phyloP scores from a whole-genome alignment of 2,113 vertebrate genomes.

The Myotis yumanensis region DNA sequence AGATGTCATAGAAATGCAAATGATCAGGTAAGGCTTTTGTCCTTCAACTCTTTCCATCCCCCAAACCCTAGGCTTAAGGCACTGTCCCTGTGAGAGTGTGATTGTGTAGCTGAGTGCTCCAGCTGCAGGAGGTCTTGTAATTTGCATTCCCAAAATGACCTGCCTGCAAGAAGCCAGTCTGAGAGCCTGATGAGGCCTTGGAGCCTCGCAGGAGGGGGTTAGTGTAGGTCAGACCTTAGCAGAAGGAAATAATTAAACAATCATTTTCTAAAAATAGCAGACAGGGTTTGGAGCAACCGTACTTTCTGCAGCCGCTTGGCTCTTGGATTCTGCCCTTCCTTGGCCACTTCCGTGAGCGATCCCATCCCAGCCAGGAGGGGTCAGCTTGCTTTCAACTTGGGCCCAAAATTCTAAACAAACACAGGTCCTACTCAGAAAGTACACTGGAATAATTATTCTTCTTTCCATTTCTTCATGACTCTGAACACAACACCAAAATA shows the following conservation, averaged over 20 bases:
- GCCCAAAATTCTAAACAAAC: constrained; percentile 34
- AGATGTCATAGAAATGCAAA: background rate
- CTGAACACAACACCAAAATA: background rate
- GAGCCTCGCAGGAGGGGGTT: background rate
- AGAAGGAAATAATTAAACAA: constrained; percentile 86
- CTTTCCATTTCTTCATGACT: background rate
- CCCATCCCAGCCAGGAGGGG: background rate
- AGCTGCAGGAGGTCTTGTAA: constrained; percentile 46
- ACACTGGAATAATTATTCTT: background rate
- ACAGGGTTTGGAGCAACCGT: background rate
- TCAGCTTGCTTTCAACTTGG: background rate
- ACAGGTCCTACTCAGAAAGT: background rate
- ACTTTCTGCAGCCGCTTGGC: background rate
- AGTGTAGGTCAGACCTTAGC: constrained; percentile 53
- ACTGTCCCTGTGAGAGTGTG: constrained; percentile 22
- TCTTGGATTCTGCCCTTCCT: background rate
- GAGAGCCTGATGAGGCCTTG: background rate
- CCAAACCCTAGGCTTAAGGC: background rate
- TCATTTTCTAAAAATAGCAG: constrained; percentile 81
- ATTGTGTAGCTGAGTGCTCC: constrained; percentile 10
- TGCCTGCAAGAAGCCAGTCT: constrained; percentile 14
- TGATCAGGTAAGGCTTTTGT: constrained; percentile 39
- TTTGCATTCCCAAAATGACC: constrained; percentile 61
- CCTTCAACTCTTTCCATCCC: background rate
- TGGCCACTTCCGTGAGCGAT: background rate